Base-by-base conservation (phyloP, 2,113 vertebrate species). In the Eira barbara region DNA sequence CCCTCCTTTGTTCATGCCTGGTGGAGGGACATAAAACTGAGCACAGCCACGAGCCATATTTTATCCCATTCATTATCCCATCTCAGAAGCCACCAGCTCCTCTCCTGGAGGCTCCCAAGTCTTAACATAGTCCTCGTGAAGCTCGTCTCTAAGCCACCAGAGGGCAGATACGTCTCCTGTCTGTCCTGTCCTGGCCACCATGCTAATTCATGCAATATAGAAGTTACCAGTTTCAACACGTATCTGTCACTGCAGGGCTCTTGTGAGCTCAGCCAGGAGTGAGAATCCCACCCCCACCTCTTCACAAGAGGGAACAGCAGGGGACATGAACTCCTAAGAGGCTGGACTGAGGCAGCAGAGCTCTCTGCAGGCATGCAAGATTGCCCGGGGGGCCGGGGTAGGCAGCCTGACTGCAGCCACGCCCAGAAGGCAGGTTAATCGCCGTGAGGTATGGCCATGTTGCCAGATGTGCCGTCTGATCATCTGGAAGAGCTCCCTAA, bases 1-100 rank as follows among this genome's bases (percentile, higher is more conserved):
- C 0, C 99, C 99, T 0, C 99, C 99, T 97, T 99, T 99, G 97
- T 99, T 99, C 97, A 99, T 98, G 96, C 99, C 99, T 99, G 92
- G 0, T 11, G 25, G 20, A 55, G 82, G 90, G 31, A 23, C 21
- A 74, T 34, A 31, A 23, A 45, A 47, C 10, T 92, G 42, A 94
- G 84, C 45, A 55, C 21, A 27, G 63, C 55, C 42, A 23, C 4
- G 10, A 6, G 1, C 59, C 39, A 45, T 15, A 9, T 15, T 34
- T 65, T 42, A 34, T 55, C 27, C 27, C 61, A 29, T 12, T 27
- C 57, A 9, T 61, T 14, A 23, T 18, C n/a, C 18, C 29, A 15
- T 31, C 13, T 21, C 27, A 71, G 82, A 95, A 63, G n/a, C 55
- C 31, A n/a, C 78, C 71, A 67, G 1, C 17, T 63, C 63, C 69